Conservation (phyloP, 92 coral and sea anemone genomes). For the Pocillopora meandrina region DNA sequence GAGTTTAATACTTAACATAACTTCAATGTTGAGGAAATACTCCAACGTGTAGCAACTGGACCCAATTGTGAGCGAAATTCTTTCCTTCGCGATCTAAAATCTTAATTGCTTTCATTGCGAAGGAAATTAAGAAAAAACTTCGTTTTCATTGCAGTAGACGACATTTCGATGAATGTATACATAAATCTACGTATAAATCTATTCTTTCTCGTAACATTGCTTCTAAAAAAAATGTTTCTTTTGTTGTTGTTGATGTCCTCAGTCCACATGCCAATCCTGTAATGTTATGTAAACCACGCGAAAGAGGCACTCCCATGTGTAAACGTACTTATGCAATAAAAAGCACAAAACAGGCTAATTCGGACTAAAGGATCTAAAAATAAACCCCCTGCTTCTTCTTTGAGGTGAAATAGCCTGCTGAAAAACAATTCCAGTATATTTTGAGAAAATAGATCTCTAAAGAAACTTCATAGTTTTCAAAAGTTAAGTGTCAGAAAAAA, state of each 20-base stretch:
- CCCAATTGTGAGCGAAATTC: neutral
- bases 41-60: neutral
- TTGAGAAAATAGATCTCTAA: neutral
- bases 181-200: neutral
- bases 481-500: no score
- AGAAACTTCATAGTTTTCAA: neutral
- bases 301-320: neutral
- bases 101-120: neutral
- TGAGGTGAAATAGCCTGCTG: neutral
- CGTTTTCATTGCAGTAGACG: no score
- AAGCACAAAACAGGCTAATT: neutral
- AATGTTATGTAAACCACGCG: constrained; percentile 31
- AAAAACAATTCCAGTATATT: neutral
- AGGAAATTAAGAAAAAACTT: neutral
- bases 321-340: no score
- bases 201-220: neutral
- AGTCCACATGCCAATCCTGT: neutral
- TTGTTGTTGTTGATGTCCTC: neutral
- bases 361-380: neutral
- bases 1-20: neutral
- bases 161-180: no score
- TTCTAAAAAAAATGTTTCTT: constrained; percentile 1
- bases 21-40: neutral
- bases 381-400: neutral
- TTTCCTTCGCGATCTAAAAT: neutral